These are phyloP conservation scores for Pharmacophagus antenor DNA, from an alignment of 2,888 invertebrate genomes.

Conservation along the genomic window DNA sequence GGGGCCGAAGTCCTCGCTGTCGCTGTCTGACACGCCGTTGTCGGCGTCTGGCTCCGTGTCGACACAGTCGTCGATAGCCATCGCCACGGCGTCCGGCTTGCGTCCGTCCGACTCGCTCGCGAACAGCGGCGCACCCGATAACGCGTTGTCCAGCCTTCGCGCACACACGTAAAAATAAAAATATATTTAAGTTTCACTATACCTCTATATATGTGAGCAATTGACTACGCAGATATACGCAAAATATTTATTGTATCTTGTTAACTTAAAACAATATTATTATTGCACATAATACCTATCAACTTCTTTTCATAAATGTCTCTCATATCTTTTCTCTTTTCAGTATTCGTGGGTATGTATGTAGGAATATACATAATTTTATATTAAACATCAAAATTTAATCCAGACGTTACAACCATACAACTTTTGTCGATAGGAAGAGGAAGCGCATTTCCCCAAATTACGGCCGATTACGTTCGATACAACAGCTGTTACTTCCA, in stretches of 20 bases:
- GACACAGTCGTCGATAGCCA: conserved; percentile 57
- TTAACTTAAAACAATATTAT: no score
- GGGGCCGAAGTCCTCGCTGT: conserved; percentile 86
- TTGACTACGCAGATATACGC: no score
- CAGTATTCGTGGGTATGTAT: no score
- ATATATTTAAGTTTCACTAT: no score
- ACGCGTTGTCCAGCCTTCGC: conserved; percentile 72
- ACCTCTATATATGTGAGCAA: no score
- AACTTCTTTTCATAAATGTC: no score
- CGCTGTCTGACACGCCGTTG: conserved; percentile 76
- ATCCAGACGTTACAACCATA: conserved; percentile 25
- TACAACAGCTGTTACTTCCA: conserved; percentile 23
- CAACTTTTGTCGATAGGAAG: conserved; percentile 15
- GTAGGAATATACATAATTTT: neutral
- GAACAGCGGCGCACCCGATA: conserved; percentile 74
- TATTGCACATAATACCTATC: no score
- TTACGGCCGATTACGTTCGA: conserved; percentile 6
- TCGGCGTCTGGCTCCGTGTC: conserved; percentile 49
- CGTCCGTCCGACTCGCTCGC: conserved; percentile 61
- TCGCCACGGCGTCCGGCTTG: conserved; percentile 50
- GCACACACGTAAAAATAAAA: neutral
- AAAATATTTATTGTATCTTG: neutral
- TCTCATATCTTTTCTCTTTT: no score
- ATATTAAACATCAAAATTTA: conserved; percentile 3
- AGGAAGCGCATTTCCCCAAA: conserved; percentile 24